Evolutionary conservation across 2,888 invertebrate genomes (phyloP).

Genomic region (Diaprepes abbreviatus): DNA sequence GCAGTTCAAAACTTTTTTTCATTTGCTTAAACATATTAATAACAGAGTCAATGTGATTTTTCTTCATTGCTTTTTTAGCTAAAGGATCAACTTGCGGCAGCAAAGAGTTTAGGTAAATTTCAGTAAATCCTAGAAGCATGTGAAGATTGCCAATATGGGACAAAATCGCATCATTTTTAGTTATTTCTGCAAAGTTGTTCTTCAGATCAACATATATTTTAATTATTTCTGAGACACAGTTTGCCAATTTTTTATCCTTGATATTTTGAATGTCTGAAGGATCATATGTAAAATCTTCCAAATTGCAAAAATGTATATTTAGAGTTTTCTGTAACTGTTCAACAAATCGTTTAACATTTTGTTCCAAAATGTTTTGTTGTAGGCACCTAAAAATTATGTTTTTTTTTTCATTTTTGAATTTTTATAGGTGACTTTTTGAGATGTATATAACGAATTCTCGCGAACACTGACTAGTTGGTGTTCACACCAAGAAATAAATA

Average conservation of each 20-base stretch:
- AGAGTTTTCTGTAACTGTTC: constrained; percentile 8
- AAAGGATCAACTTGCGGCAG: constrained; percentile 86
- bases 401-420: too few species aligned
- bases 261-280: neutral
- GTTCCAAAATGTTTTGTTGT: constrained; percentile 8
- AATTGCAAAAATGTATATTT: neutral
- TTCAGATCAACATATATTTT: constrained; percentile 5
- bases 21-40: constrained; percentile 73
- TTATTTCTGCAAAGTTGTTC: neutral
- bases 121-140: constrained; percentile 70
- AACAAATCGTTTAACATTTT: constrained; percentile 8
- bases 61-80: constrained; percentile 81
- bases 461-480: too few species aligned
- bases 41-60: constrained; percentile 79
- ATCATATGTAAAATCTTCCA: constrained; percentile 7
- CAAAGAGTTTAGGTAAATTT: constrained; percentile 73
- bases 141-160: constrained; percentile 59
- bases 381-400: constrained; percentile 22
- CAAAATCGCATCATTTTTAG: neutral
- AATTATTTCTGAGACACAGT: neutral
- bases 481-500: too few species aligned
- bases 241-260: constrained; percentile 1
- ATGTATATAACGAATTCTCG: too few species aligned
- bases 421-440: too few species aligned
- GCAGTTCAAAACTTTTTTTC: constrained; percentile 72